phyloP scores from a whole-genome alignment of 2,888 invertebrate species.

The Patella pellucida region DNA sequence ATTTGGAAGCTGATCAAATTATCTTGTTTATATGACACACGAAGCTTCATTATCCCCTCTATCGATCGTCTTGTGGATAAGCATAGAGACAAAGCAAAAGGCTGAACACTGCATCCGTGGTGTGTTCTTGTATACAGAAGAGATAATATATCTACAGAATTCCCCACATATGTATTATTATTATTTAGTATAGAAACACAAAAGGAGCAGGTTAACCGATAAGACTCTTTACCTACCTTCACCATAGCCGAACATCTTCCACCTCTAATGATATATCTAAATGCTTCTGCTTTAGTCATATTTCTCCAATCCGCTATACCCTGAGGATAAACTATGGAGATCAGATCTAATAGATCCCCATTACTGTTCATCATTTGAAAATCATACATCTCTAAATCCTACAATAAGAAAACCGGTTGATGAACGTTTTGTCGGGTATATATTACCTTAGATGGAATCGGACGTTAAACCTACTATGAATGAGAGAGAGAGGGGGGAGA shows the following conservation, averaged over 20 bases:
- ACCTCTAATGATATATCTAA: slow-evolving; percentile 40
- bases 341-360: slow-evolving; percentile 60
- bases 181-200: background rate
- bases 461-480: too few species aligned
- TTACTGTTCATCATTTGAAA: slow-evolving; percentile 61
- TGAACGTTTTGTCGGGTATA: background rate
- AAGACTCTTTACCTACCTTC: slow-evolving; percentile 47
- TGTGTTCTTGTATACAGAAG: too few species aligned
- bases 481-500: too few species aligned
- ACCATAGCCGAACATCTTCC: slow-evolving; percentile 64
- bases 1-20: too few species aligned
- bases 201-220: background rate
- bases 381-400: slow-evolving; percentile 51
- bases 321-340: slow-evolving; percentile 45
- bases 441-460: too few species aligned
- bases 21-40: too few species aligned
- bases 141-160: too few species aligned
- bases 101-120: too few species aligned
- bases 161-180: too few species aligned
- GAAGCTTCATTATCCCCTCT: too few species aligned
- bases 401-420: slow-evolving; percentile 17
- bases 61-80: too few species aligned
- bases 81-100: too few species aligned
- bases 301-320: slow-evolving; percentile 47
- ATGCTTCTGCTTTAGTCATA: slow-evolving; percentile 47